Percentiles rank a stretch among this genome's conserved stretches.
Conservation (phyloP, 2,797 vertebrate species). For the Acomys russatus region DNA sequence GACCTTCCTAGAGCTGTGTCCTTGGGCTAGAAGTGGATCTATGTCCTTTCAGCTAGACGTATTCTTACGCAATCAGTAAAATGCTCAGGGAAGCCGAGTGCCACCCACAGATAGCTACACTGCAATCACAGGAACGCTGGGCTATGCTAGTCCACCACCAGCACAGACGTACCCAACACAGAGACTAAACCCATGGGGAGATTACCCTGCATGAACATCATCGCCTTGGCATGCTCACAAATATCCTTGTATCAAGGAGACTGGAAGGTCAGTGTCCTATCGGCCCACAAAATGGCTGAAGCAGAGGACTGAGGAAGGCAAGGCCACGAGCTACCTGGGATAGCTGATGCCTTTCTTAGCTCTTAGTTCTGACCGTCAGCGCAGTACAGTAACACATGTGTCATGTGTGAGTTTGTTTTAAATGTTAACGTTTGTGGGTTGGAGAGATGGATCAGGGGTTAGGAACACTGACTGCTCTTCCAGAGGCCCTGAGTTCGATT, state of each 20-base stretch:
- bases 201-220: neutral
- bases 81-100: neutral
- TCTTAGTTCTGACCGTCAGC: neutral
- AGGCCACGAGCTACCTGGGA: neutral
- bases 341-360: neutral
- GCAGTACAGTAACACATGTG: neutral
- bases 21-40: neutral
- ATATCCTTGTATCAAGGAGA: neutral
- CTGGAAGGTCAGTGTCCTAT: neutral
- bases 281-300: rapidly evolving
- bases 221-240: no score
- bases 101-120: no score
- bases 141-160: neutral
- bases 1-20: neutral
- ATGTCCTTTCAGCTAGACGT: neutral
- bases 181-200: neutral
- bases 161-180: neutral
- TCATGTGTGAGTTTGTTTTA: neutral
- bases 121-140: neutral
- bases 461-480: no score
- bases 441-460: no score
- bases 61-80: neutral
- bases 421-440: no score
- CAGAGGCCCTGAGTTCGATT: no score
- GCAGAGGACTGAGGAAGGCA: neutral